Evolutionary conservation across 1,140 invertebrate genomes (phyloP).

Genomic region (Varroa destructor): DNA sequence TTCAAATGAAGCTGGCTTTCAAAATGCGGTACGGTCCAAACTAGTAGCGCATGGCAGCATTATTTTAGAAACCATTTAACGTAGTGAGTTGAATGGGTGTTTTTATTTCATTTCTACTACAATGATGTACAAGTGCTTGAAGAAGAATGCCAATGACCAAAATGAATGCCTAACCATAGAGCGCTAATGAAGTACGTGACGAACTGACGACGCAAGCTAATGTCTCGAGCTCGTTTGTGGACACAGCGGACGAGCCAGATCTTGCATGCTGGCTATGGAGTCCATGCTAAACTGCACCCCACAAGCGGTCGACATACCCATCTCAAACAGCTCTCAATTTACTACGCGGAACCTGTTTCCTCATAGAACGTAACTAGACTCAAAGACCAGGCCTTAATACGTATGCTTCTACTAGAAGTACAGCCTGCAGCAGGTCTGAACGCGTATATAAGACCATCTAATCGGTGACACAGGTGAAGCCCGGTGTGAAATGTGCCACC

Average conservation of each 20-base stretch:
- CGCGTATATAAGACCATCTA: not conserved
- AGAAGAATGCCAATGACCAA: slow-evolving; percentile 22
- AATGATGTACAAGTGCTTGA: slow-evolving; percentile 2
- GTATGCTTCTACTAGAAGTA: not conserved
- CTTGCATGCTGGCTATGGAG: not conserved
- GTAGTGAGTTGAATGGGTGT: not conserved
- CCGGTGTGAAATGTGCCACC: not conserved
- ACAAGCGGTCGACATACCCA: not conserved
- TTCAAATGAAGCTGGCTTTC: not conserved
- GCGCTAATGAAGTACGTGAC: not conserved
- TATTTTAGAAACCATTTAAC: not conserved
- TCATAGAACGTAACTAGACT: not conserved
- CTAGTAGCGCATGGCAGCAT: not conserved
- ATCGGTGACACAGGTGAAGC: not conserved
- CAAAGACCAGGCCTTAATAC: not conserved
- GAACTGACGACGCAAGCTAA: not conserved
- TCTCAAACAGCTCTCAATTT: not conserved
- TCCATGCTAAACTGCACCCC: not conserved
- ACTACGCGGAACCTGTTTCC: not conserved
- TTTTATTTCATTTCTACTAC: not conserved
- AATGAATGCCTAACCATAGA: not conserved
- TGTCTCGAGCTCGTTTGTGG: not conserved
- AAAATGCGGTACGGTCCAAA: not conserved
- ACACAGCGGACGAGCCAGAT: slow-evolving; percentile 19
- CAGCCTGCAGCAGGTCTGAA: slow-evolving; percentile 18